Evolutionary conservation across 2,113 vertebrate genomes (phyloP), one percentile per base, ranked within the genome.

Genomic region (Picathartes gymnocephalus): DNA sequence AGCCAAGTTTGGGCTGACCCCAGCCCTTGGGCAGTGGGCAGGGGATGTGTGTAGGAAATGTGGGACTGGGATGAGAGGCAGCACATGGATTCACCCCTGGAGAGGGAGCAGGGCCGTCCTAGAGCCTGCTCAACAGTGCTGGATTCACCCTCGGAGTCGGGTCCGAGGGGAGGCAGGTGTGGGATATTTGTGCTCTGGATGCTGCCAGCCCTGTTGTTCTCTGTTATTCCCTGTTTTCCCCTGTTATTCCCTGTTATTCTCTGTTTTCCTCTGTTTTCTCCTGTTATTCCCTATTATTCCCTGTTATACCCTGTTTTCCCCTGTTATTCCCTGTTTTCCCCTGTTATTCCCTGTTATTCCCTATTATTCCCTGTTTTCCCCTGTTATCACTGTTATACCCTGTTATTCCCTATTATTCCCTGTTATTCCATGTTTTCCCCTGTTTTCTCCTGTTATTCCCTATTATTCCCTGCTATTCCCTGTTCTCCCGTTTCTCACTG

Each of bases 11-110:
- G 1, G 47, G 72, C 33, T 57, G 51, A n/a, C 0, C 77, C 62
- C 14, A 2, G 37, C 45, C 22, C n/a, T 1, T 0, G 60, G 42
- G 42, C 42, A 44, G 42, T 17, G 42, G 7, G 42, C 42, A 44
- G 16, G 15, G 79, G 57, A 17, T 12, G 28, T 0, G 11, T 16
- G 61, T 0, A 1, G 64, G 64, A 16, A 37, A 40, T 1, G 5
- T 14, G 74, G 74, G 44, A 4, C 53, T 69, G 73, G 48, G 16
- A 13, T 1, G 4, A 28, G 51, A 60, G 62, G 4, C 42, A 65
- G 50, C 25, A 0, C 35, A 3, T 0, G 47, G 51, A 24, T n/a
- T 0, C 39, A 16, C 7, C 37, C 40, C 47, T 8, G 56, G 77
- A 25, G 53, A 60, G 93, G 31, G 47, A 48, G 9, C 4, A 1